Evolutionary conservation across 2,888 invertebrate genomes (phyloP).

Genomic region (Drosophila vallismaia): DNA sequence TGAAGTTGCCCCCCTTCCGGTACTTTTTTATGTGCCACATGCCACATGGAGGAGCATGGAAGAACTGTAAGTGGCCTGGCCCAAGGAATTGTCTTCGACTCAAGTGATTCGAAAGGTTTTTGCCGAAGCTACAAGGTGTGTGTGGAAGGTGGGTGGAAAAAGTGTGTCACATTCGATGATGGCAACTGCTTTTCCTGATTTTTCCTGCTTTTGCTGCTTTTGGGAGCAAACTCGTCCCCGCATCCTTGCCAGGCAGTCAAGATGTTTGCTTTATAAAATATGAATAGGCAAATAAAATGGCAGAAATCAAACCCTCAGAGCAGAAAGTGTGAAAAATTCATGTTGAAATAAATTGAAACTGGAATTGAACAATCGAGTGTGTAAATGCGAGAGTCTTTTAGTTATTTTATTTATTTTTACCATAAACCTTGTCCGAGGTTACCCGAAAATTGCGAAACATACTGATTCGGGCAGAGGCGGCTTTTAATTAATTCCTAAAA

Average conservation of each 20-base stretch:
- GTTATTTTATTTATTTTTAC: neutral
- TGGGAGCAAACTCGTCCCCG: constrained; percentile 2
- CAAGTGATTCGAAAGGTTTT: constrained; percentile 33
- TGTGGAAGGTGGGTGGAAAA: constrained; percentile 8
- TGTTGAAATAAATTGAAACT: constrained; percentile 42
- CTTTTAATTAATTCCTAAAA: constrained; percentile 27
- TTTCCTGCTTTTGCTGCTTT: constrained; percentile 7
- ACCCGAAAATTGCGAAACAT: neutral
- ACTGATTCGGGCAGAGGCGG: neutral
- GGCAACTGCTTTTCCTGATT: constrained; percentile 2
- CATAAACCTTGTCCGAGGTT: too few relatives aligned
- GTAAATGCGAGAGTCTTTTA: constrained; percentile 22
- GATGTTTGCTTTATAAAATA: constrained; percentile 46
- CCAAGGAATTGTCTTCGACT: constrained; percentile 42
- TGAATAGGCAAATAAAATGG: constrained; percentile 43
- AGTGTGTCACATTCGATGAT: constrained; percentile 44
- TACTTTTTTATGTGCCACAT: constrained; percentile 37
- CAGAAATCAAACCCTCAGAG: constrained; percentile 40
- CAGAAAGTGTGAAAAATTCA: constrained; percentile 41
- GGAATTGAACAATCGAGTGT: constrained; percentile 39
- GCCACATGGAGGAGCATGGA: constrained; percentile 20
- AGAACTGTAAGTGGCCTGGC: constrained; percentile 40
- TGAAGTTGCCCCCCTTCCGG: neutral
- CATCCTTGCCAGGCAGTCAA: constrained; percentile 18
- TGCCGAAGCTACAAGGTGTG: constrained; percentile 4